Evolutionary conservation across 2,797 vertebrate species (phyloP), one percentile per base, ranked within the genome.

Genomic region (Chromobotia macracanthus): DNA sequence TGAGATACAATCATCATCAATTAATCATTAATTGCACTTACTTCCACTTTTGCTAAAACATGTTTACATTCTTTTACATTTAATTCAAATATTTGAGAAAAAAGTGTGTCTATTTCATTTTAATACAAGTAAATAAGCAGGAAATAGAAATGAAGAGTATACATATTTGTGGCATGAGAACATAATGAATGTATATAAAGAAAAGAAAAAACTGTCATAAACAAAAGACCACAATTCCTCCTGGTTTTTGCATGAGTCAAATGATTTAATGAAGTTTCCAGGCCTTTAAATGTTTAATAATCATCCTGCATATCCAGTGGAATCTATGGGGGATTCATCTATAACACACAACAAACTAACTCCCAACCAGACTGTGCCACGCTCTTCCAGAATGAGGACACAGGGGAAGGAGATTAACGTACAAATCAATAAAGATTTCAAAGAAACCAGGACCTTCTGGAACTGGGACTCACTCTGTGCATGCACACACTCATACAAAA

Each of bases 341-440:
- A 44, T 67, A 44, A 66, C 35, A 66, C 21, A 76, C 35, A 76
- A 67, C 74, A 76, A 51, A 21, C 11, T 2, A 63, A 28, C 68
- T 63, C 31, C 31, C 15, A 64, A n/a, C 28, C 56, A 3, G 0
- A 53, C 58, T 18, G 13, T 50, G 44, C 19, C 18, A 60, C 8
- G 1, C 35, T 31, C 16, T 46, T 23, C 50, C 19, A 53, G 46
- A 50, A 63, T 38, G 25, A 55, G 67, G 80, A 67, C 82, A 21
- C 25, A 1, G 69, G 72, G 76, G 55, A 55, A 71, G 65, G 75
- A 18, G 82, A 84, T 85, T 67, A 80, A 83, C 58, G 77, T 74
- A 80, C 76, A 80, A 85, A 90, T 91, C 88, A 83, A 89, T 90
- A 88, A 61, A n/a, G 50, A 75, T 84, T 84, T 84, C 67, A 28